These are phyloP conservation scores for Paratrypauchen microcephalus DNA, from an alignment of 2,797 vertebrate species.

Conservation along the genomic window DNA sequence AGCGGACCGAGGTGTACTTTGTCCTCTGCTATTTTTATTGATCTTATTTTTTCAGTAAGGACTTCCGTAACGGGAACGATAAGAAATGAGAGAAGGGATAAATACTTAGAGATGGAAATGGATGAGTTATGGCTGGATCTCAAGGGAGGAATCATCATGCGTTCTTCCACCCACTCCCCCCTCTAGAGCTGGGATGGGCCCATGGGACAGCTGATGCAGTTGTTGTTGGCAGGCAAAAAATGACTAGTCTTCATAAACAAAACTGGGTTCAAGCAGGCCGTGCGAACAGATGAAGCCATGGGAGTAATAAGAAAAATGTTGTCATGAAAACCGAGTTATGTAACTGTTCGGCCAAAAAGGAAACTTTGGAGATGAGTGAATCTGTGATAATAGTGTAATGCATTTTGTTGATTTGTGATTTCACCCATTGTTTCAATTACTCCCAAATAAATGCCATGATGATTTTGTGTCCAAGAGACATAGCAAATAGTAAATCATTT, in stretches of 20 bases:
- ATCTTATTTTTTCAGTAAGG: slow-evolving; percentile 37
- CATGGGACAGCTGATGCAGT: slow-evolving; percentile 46
- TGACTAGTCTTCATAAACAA: slow-evolving; percentile 43
- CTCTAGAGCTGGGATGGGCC: slow-evolving; percentile 15
- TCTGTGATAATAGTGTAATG: slow-evolving; percentile 44
- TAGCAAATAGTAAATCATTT: neutral
- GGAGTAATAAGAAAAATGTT: slow-evolving; percentile 38
- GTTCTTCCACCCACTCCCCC: neutral
- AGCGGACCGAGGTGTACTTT: slow-evolving; percentile 53
- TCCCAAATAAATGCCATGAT: neutral
- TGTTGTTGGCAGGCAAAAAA: slow-evolving; percentile 25
- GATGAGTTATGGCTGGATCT: slow-evolving; percentile 30
- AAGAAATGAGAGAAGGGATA: slow-evolving; percentile 40
- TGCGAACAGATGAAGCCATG: slow-evolving; percentile 4
- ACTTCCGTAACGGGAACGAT: slow-evolving; percentile 50
- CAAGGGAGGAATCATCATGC: slow-evolving; percentile 57
- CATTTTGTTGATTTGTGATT: slow-evolving; percentile 34
- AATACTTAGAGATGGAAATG: slow-evolving; percentile 37
- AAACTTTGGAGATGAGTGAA: slow-evolving; percentile 43
- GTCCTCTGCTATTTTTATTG: slow-evolving; percentile 53
- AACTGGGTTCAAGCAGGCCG: slow-evolving; percentile 51
- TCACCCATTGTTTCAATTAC: neutral
- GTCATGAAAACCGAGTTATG: slow-evolving; percentile 45
- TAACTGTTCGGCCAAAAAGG: slow-evolving; percentile 46
- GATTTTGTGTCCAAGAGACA: neutral